phyloP scores from a whole-genome alignment of 2,888 invertebrate species.

The Zygaena filipendulae region DNA sequence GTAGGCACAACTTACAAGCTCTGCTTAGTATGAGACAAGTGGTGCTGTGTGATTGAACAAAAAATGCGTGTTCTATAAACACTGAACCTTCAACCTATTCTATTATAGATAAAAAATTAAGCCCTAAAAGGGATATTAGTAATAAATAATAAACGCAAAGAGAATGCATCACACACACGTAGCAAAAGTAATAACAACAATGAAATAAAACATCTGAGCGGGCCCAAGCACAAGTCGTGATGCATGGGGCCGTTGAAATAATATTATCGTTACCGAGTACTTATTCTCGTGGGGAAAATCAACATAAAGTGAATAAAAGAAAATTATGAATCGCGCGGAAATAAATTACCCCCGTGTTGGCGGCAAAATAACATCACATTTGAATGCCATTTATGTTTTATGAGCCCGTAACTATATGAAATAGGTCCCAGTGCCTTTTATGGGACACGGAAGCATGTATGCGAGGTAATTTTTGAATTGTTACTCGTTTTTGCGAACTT shows the following conservation, averaged over 20 bases:
- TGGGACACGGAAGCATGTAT: conserved; percentile 59
- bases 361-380: conserved; percentile 70
- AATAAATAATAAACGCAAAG: no score
- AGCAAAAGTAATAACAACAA: conserved; percentile 43
- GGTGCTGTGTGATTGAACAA: no score
- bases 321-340: conserved; percentile 68
- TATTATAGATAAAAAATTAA: no score
- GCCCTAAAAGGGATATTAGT: no score
- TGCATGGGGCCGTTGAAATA: conserved; percentile 64
- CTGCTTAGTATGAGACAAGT: no score
- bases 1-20: no score
- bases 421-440: conserved; percentile 57
- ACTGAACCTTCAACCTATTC: no score
- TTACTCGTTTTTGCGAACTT: no score
- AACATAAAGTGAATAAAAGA: conserved; percentile 70
- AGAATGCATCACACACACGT: no score
- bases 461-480: conserved; percentile 57
- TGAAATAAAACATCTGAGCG: conserved; percentile 44
- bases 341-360: conserved; percentile 68
- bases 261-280: conserved; percentile 66
- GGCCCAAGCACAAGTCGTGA: conserved; percentile 35
- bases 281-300: conserved; percentile 63
- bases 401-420: conserved; percentile 64
- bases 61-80: no score
- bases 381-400: conserved; percentile 69